These are phyloP conservation scores for Calyptommatus sinebrachiatus DNA, from an alignment of 2,113 vertebrate genomes.

Conservation along the genomic window DNA sequence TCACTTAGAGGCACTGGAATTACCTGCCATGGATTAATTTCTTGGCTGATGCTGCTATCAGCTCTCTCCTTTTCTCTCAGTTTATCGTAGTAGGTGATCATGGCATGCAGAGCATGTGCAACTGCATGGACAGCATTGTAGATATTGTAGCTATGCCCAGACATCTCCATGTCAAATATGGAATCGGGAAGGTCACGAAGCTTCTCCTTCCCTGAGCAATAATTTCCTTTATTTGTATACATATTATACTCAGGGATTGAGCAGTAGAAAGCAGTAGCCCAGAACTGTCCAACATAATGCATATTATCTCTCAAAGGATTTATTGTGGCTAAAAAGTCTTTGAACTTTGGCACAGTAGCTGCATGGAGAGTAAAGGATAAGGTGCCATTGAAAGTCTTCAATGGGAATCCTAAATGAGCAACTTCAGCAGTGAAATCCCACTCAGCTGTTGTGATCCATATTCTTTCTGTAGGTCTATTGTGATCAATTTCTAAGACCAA, in stretches of 20 bases:
- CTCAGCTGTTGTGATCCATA: neutral
- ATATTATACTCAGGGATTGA: neutral
- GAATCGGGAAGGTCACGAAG: neutral
- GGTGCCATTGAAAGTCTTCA: neutral
- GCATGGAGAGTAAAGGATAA: neutral
- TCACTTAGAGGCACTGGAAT: too few relatives aligned
- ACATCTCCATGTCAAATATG: neutral
- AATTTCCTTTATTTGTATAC: rapidly evolving
- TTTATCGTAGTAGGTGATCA: neutral
- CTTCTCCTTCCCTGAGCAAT: neutral
- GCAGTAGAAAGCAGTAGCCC: neutral
- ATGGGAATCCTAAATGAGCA: neutral
- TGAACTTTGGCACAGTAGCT: neutral
- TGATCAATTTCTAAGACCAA: neutral
- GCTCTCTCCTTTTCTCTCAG: too few relatives aligned
- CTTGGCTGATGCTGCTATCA: too few relatives aligned
- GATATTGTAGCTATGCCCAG: constrained; percentile 1
- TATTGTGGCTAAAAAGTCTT: neutral
- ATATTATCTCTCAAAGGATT: neutral
- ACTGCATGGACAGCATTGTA: neutral
- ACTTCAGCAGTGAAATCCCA: neutral
- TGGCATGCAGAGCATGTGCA: neutral
- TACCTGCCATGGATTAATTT: too few relatives aligned
- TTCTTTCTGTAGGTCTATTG: neutral
- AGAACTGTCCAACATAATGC: neutral